Percentiles rank a stretch among this genome's conserved stretches.
Evolutionary conservation across 2,113 vertebrate genomes (phyloP).

Genomic region (Malurus cyaneus): DNA sequence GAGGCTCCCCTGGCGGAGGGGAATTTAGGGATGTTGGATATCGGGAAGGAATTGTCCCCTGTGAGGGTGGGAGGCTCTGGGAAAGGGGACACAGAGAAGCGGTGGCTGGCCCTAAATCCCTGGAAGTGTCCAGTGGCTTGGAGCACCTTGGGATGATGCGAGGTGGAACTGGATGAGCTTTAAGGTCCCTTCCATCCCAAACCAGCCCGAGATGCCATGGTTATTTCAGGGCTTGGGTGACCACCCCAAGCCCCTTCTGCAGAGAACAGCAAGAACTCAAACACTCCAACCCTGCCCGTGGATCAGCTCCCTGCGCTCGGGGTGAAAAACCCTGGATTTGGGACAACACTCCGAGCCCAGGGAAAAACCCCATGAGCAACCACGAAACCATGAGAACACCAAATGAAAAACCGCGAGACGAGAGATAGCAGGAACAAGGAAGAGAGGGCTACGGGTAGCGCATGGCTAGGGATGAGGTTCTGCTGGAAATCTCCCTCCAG

Average conservation of each 20-base stretch:
- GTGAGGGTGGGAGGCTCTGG: not conserved
- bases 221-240: not conserved
- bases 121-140: not conserved
- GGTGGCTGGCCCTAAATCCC: not conserved
- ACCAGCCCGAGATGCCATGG: accelerated
- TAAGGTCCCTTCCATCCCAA: not conserved
- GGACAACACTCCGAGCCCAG: not conserved
- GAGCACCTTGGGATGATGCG: not conserved
- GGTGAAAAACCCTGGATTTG: not conserved
- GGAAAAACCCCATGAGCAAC: no score
- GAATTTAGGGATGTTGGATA: not conserved
- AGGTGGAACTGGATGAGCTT: not conserved
- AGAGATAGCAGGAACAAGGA: no score
- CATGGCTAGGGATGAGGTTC: no score
- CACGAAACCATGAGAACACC: no score
- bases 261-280: not conserved
- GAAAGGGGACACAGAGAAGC: not conserved
- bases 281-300: accelerated
- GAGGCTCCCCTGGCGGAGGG: not conserved
- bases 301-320: not conserved
- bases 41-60: accelerated
- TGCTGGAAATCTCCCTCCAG: no score
- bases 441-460: no score
- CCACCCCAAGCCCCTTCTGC: not conserved
- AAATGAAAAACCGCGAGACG: no score